Conservation (phyloP, 2,113 vertebrate genomes). For the Ploceus nigricollis region DNA sequence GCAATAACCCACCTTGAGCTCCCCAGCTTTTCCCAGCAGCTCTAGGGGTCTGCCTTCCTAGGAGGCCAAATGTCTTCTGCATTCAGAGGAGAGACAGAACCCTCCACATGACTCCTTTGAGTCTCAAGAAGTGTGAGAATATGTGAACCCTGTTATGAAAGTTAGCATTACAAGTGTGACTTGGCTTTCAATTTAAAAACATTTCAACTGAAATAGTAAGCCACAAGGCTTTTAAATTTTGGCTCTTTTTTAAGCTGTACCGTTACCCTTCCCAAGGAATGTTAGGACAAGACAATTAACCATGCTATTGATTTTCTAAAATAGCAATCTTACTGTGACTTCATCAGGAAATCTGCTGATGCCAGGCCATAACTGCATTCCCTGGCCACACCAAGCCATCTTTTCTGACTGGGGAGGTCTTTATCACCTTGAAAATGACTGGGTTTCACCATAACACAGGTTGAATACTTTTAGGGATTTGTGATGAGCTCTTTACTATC, state of each 20-base stretch:
- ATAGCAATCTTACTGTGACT: constrained; percentile 28
- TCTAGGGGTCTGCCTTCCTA: not conserved
- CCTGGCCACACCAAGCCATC: not conserved
- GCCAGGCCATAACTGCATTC: not conserved
- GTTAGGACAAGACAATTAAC: constrained; percentile 51
- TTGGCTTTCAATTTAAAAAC: not conserved
- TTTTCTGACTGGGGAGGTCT: not conserved
- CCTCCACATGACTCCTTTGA: rapidly evolving
- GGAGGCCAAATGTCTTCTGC: not conserved
- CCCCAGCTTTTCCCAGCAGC: not conserved
- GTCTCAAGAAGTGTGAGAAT: not conserved
- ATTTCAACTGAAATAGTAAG: not conserved
- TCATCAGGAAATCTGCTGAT: constrained; percentile 55
- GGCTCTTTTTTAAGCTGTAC: constrained; percentile 31
- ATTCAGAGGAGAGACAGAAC: not conserved
- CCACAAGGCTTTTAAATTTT: constrained; percentile 41
- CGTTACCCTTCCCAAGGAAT: constrained; percentile 42
- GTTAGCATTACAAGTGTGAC: not conserved
- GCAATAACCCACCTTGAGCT: not conserved
- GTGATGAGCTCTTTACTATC: not conserved
- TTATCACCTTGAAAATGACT: not conserved
- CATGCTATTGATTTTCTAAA: constrained; percentile 55
- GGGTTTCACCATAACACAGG: not conserved
- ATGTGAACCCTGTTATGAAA: not conserved
- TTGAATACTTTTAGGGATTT: not conserved